These are phyloP conservation scores for Pollenia angustigena DNA, from an alignment of 2,888 invertebrate genomes.

Conservation along the genomic window DNA sequence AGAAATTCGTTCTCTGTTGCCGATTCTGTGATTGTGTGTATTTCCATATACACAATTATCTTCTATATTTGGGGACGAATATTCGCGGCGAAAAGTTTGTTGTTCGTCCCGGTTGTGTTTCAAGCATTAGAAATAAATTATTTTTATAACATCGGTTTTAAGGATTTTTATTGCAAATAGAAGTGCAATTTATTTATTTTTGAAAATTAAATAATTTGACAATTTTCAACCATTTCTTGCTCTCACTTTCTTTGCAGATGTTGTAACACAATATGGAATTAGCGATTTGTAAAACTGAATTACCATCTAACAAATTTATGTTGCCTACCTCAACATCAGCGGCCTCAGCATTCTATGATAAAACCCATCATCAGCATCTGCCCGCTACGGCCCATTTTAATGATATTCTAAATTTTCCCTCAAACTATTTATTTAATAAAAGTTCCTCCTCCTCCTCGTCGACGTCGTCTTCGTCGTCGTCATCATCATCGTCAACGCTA, in stretches of 20 bases:
- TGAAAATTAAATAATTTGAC: not conserved
- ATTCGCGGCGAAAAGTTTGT: no score
- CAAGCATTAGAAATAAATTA: no score
- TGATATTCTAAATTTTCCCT: conserved; percentile 80
- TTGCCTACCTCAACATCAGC: conserved; percentile 79
- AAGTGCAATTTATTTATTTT: no score
- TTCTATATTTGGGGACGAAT: no score
- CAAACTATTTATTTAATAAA: conserved; percentile 78
- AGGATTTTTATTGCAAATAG: no score
- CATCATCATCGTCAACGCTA: conserved; percentile 63
- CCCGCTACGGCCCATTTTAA: conserved; percentile 76
- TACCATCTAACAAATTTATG: conserved; percentile 82
- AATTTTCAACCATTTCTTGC: not conserved
- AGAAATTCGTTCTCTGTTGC: no score
- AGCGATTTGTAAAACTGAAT: conserved; percentile 82
- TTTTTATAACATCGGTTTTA: no score
- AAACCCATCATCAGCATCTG: conserved; percentile 70
- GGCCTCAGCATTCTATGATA: conserved; percentile 77
- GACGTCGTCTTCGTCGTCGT: conserved; percentile 62
- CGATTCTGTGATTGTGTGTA: no score
- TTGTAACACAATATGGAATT: conserved; percentile 81
- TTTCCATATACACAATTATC: no score
- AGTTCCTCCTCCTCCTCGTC: conserved; percentile 27
- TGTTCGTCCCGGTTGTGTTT: no score
- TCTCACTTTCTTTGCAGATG: conserved; percentile 76